Base-by-base conservation (phyloP, 2,113 vertebrate genomes). In the Aleadryas rufinucha region DNA sequence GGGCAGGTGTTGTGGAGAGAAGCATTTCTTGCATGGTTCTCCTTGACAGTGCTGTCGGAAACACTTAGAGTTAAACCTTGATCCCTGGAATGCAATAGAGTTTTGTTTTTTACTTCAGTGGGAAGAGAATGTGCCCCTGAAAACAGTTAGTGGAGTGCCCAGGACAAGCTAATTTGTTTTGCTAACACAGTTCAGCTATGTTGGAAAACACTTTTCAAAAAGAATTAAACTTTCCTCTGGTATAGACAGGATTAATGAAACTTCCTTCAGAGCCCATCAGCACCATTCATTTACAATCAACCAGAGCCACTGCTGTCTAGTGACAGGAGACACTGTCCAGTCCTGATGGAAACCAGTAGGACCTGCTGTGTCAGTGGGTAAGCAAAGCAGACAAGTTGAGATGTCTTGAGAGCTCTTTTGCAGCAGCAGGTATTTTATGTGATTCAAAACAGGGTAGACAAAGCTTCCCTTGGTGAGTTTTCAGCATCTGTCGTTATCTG, bases 131-230 rank as follows among this genome's bases (percentile, higher is more conserved):
- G 27, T 91, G 68, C 35, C 64, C 75, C 76, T 84, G 68, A 96
- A 93, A 86, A 47, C 83, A 64, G 63, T 52, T 64, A 86, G 71
- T 42, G 60, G 13, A 90, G 79, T 64, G 15, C 26, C 47, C 41
- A 71, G 76, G 53, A 90, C 64, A 81, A 74, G 56, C 68, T 92
- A 22, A 92, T 97, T 92, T 96, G 79, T 89, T 96, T 96, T 92
- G 86, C 60, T 97, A 93, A 90, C 83, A 53, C 68, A 49, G 60
- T 47, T 87, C 49, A 44, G 64, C 64, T 90, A 3, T 44, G 85
- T 68, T 90, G 78, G 79, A 93, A 92, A 94, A 95, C 64, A 65
- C 15, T 94, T 93, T 93, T 96, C 88, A 70, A 5, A 94, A 89
- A 49, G 64, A 80, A 95, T 96, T 95, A 89, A 90, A 87, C 72